Conservation (phyloP, 2,888 invertebrate genomes). For the Xanthia togata region DNA sequence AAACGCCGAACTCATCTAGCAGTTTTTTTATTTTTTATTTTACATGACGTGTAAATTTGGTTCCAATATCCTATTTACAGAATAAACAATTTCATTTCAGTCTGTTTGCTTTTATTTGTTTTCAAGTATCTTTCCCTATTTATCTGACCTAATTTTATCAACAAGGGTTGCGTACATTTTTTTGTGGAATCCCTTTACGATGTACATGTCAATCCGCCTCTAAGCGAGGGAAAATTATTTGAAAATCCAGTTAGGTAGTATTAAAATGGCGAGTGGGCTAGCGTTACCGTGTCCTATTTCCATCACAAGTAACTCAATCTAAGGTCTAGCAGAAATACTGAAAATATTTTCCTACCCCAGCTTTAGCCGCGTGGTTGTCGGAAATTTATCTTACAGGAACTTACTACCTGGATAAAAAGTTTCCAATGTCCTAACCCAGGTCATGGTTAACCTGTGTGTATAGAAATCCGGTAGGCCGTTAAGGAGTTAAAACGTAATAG, state of each 20-base stretch:
- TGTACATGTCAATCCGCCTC: neutral
- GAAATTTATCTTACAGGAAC: neutral
- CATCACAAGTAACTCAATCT: conserved; percentile 8
- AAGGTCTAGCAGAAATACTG: neutral
- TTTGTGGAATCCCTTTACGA: neutral
- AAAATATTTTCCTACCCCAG: neutral
- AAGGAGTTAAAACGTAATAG: neutral
- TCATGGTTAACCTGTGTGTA: neutral
- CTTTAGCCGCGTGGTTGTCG: neutral
- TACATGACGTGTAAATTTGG: too few species aligned
- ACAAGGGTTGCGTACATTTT: neutral
- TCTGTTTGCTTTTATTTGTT: neutral
- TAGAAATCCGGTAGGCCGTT: neutral
- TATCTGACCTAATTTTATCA: neutral
- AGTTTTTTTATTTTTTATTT: too few species aligned
- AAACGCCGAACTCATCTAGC: too few species aligned
- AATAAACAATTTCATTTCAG: too few species aligned
- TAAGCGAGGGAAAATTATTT: neutral
- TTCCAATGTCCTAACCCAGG: neutral
- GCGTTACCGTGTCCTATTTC: neutral
- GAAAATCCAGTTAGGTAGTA: neutral
- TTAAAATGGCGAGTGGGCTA: neutral
- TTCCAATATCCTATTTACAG: too few species aligned
- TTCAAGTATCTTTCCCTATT: neutral
- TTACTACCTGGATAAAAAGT: neutral